Percentiles rank a stretch among this genome's conserved stretches.
Conservation (phyloP, 2,888 invertebrate species). For the Priocnemis perturbator region DNA sequence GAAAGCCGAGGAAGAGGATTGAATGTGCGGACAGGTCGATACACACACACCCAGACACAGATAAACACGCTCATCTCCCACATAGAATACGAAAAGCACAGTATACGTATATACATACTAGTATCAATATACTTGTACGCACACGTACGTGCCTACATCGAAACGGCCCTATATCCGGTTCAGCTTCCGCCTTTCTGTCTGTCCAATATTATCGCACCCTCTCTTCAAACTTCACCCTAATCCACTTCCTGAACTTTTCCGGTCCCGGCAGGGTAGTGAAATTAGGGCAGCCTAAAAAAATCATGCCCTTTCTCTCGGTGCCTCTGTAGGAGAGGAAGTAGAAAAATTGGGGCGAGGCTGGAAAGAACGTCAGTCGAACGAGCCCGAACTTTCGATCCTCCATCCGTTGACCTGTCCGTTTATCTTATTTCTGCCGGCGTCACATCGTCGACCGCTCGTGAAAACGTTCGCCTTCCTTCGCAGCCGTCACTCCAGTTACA, state of each 20-base stretch:
- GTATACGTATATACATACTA: background rate
- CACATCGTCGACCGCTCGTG: too few relatives aligned
- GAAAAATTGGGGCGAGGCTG: too few relatives aligned
- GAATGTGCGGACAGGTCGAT: background rate
- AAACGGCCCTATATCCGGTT: slow-evolving; percentile 1
- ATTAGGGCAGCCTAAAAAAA: background rate
- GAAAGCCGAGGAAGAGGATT: slow-evolving; percentile 23
- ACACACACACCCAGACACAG: too few relatives aligned
- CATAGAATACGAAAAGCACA: background rate
- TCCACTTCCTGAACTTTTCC: slow-evolving; percentile 16
- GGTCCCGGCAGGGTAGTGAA: background rate
- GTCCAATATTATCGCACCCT: slow-evolving; percentile 25
- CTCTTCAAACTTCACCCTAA: slow-evolving; percentile 22
- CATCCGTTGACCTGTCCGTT: too few relatives aligned
- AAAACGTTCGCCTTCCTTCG: too few relatives aligned
- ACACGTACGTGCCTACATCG: background rate
- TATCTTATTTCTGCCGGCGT: too few relatives aligned
- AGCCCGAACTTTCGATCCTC: too few relatives aligned
- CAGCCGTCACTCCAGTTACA: too few relatives aligned
- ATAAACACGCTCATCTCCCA: background rate
- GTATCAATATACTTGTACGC: too few relatives aligned
- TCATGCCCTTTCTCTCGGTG: too few relatives aligned
- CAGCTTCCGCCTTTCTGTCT: slow-evolving; percentile 3
- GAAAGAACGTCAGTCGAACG: too few relatives aligned
- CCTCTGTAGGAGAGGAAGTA: too few relatives aligned